Evolutionary conservation across 1,140 invertebrate genomes (phyloP).

Genomic region (Drosophila pandora): DNA sequence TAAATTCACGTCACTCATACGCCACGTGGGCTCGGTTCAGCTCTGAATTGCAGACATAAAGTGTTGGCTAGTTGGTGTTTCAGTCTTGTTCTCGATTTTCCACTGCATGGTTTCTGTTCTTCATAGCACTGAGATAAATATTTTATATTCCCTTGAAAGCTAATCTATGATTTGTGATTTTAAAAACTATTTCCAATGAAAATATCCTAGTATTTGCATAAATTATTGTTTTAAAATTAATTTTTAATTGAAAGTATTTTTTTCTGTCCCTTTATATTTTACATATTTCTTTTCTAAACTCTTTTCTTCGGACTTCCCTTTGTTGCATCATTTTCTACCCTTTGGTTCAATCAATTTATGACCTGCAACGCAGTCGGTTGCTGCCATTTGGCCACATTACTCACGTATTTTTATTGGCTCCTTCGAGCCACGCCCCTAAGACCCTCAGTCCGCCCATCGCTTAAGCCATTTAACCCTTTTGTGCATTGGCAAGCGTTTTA

Average conservation of each 20-base stretch:
- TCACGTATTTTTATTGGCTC: conserved; percentile 75
- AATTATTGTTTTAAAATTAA: background rate
- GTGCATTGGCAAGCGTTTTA: conserved; percentile 65
- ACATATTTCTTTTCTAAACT: conserved; percentile 4
- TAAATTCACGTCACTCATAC: conserved; percentile 81
- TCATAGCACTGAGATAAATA: background rate
- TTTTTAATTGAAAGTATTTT: background rate
- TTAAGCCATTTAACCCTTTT: conserved; percentile 79
- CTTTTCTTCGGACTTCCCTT: conserved; percentile 17
- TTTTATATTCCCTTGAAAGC: background rate
- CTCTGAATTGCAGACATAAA: conserved; percentile 15
- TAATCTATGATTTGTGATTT: background rate
- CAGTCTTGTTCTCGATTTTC: conserved; percentile 31
- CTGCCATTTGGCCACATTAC: conserved; percentile 58
- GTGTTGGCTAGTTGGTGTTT: conserved; percentile 31
- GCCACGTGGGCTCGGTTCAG: conserved; percentile 62
- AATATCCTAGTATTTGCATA: background rate
- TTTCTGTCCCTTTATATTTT: background rate
- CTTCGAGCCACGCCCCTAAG: conserved; percentile 49
- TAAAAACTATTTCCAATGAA: background rate
- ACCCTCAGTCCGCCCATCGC: conserved; percentile 7
- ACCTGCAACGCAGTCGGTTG: conserved; percentile 31
- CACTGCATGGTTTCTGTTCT: conserved; percentile 2
- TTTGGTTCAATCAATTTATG: conserved; percentile 72
- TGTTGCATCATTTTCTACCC: conserved; percentile 47